Base-by-base conservation (phyloP, 2,888 invertebrate species). In the Actias luna region DNA sequence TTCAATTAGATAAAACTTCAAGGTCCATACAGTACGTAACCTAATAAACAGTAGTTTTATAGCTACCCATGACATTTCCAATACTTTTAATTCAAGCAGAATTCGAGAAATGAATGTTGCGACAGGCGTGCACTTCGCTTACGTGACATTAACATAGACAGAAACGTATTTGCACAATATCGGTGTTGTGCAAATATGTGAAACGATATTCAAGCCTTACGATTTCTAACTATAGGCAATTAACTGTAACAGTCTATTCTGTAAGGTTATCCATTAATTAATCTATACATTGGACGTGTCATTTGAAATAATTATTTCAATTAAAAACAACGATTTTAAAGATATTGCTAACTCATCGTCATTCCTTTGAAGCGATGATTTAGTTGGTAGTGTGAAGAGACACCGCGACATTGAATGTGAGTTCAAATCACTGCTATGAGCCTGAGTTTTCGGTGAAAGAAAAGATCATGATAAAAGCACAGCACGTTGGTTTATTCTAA, bases 91-190 rank as follows among this genome's bases (percentile, higher is more conserved):
- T 55, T 55, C 29, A 55, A 55, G 29, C 55, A 29, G 29, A 29
- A 29, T 16, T 18, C 55, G 29, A 55, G 55, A 29, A 55, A 55
- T 29, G 55, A 29, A 25, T 5, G 12, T 55, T 55, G 55, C 55
- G 55, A 55, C 55, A 55, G 29, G 5, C 16, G 29, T 33, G 14
- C 27, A 29, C 55, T 55, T 55, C 52, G 52, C 18, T 55, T 55
- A 55, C 55, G 55, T 55, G 55, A 55, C 55, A 55, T 55, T 55
- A 55, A 18, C 55, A 29, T 55, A 55, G 55, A 29, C 16, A 55
- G 22, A 50, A 42, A 29, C n/a, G 5, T 55, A 55, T 55, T 55
- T 55, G 55, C 55, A 55, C 55, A 55, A 55, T 55, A 55, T 7
- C 29, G n/a, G n/a, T n/a, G 55, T 55, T 55, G 55, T 55, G 55